A percentile compares a stretch with the other conserved stretches of the same genome.
Conservation (phyloP, 2,797 vertebrate species). For the Benthosema pterotum region DNA sequence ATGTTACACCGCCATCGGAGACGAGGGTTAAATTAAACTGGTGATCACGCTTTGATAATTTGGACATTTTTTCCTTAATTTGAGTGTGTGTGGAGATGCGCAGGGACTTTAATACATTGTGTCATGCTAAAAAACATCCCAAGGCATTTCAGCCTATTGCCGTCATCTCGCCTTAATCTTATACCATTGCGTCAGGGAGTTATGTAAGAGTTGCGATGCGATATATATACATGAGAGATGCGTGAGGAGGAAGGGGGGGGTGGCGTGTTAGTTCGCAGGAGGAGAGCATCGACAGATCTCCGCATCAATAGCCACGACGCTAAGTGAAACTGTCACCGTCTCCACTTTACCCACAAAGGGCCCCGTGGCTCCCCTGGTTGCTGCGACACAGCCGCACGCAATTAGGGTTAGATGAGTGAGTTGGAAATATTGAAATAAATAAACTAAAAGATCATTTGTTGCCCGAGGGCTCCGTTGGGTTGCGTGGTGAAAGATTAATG, state of each 20-base stretch:
- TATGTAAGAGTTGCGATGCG: slow-evolving; percentile 59
- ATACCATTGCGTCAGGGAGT: slow-evolving; percentile 62
- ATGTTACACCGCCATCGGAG: too few relatives aligned
- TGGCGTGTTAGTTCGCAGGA: slow-evolving; percentile 37
- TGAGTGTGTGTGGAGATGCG: too few relatives aligned
- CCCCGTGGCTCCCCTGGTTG: slow-evolving; percentile 20
- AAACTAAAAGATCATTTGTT: slow-evolving; percentile 76
- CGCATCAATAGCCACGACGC: slow-evolving; percentile 36
- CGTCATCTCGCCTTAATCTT: slow-evolving; percentile 23
- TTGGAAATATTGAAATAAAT: slow-evolving; percentile 77
- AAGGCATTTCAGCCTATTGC: slow-evolving; percentile 37
- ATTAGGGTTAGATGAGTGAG: slow-evolving; percentile 55
- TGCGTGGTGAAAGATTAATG: slow-evolving; percentile 77
- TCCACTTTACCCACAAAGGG: slow-evolving; percentile 44
- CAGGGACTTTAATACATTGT: slow-evolving; percentile 1
- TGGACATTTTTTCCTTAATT: too few relatives aligned
- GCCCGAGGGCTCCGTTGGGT: slow-evolving; percentile 56
- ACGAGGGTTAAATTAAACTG: too few relatives aligned
- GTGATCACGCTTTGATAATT: too few relatives aligned
- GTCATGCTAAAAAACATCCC: slow-evolving; percentile 16
- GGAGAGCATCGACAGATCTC: slow-evolving; percentile 48
- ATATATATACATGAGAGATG: slow-evolving; percentile 10
- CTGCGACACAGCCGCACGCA: slow-evolving; percentile 41
- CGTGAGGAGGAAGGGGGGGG: neutral
- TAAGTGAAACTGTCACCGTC: slow-evolving; percentile 55